Evolutionary conservation across 1,140 invertebrate species (phyloP).

Genomic region (Rhagoletis pomonella): DNA sequence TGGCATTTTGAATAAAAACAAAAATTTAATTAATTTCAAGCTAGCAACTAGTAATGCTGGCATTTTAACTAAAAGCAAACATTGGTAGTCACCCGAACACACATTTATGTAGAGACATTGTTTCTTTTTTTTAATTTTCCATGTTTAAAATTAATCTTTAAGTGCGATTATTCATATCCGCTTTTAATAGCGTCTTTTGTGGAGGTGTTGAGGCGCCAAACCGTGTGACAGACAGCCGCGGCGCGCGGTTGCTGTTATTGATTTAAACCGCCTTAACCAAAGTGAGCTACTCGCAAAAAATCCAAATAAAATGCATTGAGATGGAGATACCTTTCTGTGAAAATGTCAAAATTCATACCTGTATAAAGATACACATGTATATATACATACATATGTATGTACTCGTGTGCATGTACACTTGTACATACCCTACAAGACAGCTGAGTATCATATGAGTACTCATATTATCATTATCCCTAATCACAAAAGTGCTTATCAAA

Average conservation of each 20-base stretch:
- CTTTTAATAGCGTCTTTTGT: not conserved
- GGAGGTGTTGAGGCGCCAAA: conserved; percentile 28
- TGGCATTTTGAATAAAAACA: not conserved
- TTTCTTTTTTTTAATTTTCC: not conserved
- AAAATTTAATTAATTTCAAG: not conserved
- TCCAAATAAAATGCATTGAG: too few species aligned
- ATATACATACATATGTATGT: too few species aligned
- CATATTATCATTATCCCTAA: too few species aligned
- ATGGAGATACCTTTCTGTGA: too few species aligned
- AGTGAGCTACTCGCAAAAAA: not conserved
- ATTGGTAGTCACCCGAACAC: not conserved
- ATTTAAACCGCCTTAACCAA: not conserved
- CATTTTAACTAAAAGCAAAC: not conserved
- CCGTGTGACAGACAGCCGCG: not conserved
- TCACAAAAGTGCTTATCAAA: too few species aligned
- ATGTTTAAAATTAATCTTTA: not conserved
- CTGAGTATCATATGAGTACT: too few species aligned
- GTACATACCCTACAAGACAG: too few species aligned
- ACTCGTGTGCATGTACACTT: not conserved
- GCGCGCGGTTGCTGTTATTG: not conserved
- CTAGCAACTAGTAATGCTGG: not conserved
- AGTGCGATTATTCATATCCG: conserved; percentile 25
- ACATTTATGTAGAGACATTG: not conserved
- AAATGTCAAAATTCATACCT: too few species aligned
- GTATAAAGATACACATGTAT: too few species aligned